Conservation (phyloP, 2,113 vertebrate genomes). For the Pipa parva region DNA sequence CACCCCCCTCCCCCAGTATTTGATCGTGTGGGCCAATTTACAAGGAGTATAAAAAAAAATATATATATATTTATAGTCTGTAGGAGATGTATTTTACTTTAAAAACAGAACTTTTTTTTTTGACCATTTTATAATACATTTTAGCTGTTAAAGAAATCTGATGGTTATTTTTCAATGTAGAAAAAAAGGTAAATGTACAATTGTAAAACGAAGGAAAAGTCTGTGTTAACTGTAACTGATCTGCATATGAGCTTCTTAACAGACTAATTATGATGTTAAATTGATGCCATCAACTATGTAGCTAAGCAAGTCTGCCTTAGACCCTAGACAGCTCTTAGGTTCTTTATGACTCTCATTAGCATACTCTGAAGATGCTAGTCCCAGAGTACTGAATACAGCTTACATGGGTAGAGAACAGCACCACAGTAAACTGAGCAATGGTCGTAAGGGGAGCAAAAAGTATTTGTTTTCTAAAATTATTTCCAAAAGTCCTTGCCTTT, state of each 20-base stretch:
- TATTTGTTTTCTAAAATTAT: conserved; percentile 19
- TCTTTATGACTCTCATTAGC: background rate
- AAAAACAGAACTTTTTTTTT: conserved; percentile 16
- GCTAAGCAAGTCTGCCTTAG: background rate
- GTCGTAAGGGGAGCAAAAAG: conserved; percentile 25
- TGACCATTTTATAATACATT: conserved; percentile 11
- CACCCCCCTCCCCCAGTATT: conserved; percentile 5
- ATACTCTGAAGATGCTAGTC: background rate
- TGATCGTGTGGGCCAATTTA: conserved; percentile 15
- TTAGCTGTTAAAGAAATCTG: background rate
- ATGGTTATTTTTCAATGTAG: conserved; percentile 14
- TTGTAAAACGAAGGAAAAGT: conserved; percentile 21
- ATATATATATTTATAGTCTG: conserved; percentile 2
- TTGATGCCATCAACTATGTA: background rate
- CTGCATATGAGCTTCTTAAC: conserved; percentile 24
- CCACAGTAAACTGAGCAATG: conserved; percentile 6
- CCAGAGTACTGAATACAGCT: background rate
- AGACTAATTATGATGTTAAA: conserved; percentile 6
- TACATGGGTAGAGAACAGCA: conserved; percentile 4
- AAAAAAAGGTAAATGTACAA: conserved; percentile 29
- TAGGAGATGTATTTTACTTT: conserved; percentile 6
- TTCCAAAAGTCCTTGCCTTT: conserved; percentile 14
- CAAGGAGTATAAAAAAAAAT: conserved; percentile 8
- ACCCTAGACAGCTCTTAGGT: background rate
- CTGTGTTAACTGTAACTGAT: background rate